phyloP scores from a whole-genome alignment of 2,113 vertebrate species.

The Podocnemis expansa region DNA sequence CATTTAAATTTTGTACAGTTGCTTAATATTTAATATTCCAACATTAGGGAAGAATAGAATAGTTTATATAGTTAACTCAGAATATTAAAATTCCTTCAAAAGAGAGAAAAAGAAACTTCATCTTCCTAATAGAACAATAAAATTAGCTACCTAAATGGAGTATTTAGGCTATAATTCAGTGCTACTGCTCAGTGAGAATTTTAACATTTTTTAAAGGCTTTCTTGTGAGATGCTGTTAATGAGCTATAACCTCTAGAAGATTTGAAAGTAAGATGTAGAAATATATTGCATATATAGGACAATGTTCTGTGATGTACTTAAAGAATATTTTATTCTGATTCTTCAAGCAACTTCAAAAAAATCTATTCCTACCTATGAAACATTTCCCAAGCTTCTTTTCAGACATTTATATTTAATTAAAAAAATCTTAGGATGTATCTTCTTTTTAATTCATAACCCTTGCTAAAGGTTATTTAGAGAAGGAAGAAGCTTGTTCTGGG shows the following conservation, averaged over 20 bases:
- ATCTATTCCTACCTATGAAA: not conserved
- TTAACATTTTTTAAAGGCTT: conserved; percentile 22
- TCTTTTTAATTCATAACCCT: conserved; percentile 8
- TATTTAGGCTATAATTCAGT: not conserved
- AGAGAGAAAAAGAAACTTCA: not conserved
- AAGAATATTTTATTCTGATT: not conserved
- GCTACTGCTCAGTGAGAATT: not conserved
- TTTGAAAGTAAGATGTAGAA: conserved; percentile 25
- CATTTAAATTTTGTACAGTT: not conserved
- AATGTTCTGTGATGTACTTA: not conserved
- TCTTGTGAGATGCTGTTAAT: conserved; percentile 27
- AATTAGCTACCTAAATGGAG: not conserved
- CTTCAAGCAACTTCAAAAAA: not conserved
- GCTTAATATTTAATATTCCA: not conserved
- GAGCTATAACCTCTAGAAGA: conserved; percentile 7
- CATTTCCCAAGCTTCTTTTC: conserved; percentile 35
- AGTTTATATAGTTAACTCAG: not conserved
- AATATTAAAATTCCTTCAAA: not conserved
- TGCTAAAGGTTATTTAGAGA: not conserved
- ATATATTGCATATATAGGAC: not conserved
- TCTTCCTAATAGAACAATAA: conserved; percentile 23
- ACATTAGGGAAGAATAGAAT: not conserved
- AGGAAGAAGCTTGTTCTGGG: not conserved
- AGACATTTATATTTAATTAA: conserved; percentile 50
- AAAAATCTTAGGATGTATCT: conserved; percentile 39